Conservation (phyloP, 2,113 vertebrate genomes). For the Mustela nigripes region DNA sequence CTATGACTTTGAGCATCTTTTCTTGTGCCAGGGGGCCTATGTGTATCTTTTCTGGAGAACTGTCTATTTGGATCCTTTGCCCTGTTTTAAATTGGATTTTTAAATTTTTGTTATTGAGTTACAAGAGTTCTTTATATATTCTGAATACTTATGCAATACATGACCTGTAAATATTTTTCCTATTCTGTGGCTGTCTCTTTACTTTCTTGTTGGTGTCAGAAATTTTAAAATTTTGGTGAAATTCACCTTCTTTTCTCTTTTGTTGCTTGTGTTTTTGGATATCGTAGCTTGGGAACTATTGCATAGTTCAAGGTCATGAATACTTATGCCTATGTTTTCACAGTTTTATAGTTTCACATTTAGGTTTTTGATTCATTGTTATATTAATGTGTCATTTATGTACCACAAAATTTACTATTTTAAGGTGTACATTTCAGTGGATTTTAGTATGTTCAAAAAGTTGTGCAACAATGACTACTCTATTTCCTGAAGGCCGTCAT, state of each 20-base stretch:
- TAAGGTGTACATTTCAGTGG: neutral
- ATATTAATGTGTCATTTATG: neutral
- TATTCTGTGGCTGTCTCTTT: neutral
- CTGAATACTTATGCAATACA: neutral
- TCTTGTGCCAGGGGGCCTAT: neutral
- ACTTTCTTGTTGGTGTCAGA: neutral
- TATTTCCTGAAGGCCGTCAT: neutral
- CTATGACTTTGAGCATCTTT: neutral
- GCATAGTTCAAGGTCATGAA: neutral
- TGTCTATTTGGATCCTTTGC: neutral
- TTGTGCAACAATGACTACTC: neutral
- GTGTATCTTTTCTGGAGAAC: neutral
- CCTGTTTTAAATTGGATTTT: constrained; percentile 10
- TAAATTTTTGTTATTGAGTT: neutral
- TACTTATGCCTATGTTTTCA: neutral
- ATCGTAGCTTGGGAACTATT: neutral
- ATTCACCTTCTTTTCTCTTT: neutral
- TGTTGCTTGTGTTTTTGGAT: neutral
- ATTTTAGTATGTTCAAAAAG: neutral
- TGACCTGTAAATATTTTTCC: neutral
- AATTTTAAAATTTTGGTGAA: constrained; percentile 16
- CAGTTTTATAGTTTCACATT: constrained; percentile 1
- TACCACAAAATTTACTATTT: constrained; percentile 1
- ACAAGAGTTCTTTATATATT: neutral
- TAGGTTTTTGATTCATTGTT: constrained; percentile 3